These are phyloP conservation scores for Alsophila aescularia DNA, from an alignment of 2,888 invertebrate genomes.

Conservation along the genomic window DNA sequence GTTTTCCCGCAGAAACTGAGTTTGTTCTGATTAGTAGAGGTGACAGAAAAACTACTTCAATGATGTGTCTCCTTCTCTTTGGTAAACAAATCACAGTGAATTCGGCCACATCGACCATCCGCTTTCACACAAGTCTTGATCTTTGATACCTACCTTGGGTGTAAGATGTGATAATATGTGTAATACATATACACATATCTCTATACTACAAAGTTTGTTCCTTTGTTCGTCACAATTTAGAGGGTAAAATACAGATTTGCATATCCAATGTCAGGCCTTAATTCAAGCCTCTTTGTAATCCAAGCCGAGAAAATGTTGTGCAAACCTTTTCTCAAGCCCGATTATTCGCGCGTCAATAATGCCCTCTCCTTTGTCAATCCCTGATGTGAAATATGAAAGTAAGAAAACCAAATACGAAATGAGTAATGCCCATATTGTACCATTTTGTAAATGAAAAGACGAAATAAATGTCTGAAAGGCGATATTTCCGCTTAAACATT, in stretches of 20 bases:
- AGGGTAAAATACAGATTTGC: constrained; percentile 18
- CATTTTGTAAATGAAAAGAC: constrained; percentile 33
- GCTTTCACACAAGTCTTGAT: too few relatives aligned
- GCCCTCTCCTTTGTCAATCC: constrained; percentile 40
- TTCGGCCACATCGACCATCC: too few relatives aligned
- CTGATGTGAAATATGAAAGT: constrained; percentile 38
- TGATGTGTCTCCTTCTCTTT: too few relatives aligned
- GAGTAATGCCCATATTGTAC: constrained; percentile 22
- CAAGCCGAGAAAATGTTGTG: constrained; percentile 30
- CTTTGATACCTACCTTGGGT: too few relatives aligned
- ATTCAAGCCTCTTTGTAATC: constrained; percentile 29
- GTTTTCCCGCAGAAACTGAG: too few relatives aligned
- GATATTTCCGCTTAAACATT: constrained; percentile 13
- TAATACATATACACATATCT: neutral
- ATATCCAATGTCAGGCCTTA: constrained; percentile 16
- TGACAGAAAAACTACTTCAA: too few relatives aligned
- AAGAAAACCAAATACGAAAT: constrained; percentile 28
- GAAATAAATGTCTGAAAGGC: constrained; percentile 34
- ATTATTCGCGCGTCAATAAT: constrained; percentile 46
- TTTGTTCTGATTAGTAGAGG: too few relatives aligned
- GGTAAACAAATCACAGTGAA: too few relatives aligned
- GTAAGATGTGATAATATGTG: too few relatives aligned
- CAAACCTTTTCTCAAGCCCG: constrained; percentile 41
- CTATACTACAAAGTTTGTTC: neutral
- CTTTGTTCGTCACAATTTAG: constrained; percentile 8